Evolutionary conservation across 2,113 vertebrate genomes (phyloP).

Genomic region (Perccottus glenii): DNA sequence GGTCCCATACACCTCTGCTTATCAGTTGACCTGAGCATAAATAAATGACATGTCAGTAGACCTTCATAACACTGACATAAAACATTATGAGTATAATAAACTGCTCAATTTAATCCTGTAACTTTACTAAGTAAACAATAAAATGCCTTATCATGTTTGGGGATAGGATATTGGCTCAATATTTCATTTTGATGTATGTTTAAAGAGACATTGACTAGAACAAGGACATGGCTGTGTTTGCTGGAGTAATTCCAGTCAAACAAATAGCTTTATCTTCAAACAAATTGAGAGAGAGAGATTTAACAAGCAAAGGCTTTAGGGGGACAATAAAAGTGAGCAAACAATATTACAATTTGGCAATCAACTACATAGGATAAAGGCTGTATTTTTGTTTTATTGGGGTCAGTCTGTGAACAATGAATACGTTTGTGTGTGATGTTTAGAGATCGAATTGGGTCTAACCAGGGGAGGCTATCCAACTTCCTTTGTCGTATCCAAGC

Average conservation of each 20-base stretch:
- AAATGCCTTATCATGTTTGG: not conserved
- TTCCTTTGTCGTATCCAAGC: too few relatives aligned
- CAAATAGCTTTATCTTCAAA: slow-evolving; percentile 8
- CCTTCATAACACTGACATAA: not conserved
- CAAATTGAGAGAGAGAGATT: slow-evolving; percentile 12
- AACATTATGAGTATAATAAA: slow-evolving; percentile 2
- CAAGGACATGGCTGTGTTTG: slow-evolving; percentile 26
- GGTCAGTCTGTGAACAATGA: slow-evolving; percentile 3
- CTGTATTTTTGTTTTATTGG: slow-evolving; percentile 6
- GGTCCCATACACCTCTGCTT: not conserved
- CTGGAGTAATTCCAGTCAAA: slow-evolving; percentile 28
- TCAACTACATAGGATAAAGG: not conserved
- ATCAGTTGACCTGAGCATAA: not conserved
- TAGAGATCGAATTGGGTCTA: not conserved
- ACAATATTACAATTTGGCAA: slow-evolving; percentile 33
- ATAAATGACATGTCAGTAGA: not conserved
- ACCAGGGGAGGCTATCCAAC: too few relatives aligned
- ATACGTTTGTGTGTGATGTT: not conserved
- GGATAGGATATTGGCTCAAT: slow-evolving; percentile 24
- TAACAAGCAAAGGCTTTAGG: slow-evolving; percentile 10
- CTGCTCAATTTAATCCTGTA: not conserved
- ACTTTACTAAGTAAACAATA: slow-evolving; percentile 2
- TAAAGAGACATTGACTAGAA: slow-evolving; percentile 8
- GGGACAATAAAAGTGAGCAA: slow-evolving; percentile 10
- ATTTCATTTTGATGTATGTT: slow-evolving; percentile 12